These are phyloP conservation scores for Phodopus roborovskii DNA, from an alignment of 2,113 vertebrate species.

Conservation along the genomic window DNA sequence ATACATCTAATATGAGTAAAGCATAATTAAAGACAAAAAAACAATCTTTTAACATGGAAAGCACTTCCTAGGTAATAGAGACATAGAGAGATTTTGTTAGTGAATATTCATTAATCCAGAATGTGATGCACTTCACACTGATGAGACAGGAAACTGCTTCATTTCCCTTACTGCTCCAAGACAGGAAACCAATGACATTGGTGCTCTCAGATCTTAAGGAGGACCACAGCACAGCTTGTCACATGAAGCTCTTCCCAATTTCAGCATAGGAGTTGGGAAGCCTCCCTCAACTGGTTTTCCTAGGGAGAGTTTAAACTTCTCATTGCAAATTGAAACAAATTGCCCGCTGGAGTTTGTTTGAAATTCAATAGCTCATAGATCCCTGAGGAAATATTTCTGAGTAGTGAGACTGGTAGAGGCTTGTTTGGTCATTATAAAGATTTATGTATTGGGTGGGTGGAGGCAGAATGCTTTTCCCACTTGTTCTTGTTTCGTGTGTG, in stretches of 20 bases:
- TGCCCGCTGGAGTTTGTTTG: neutral
- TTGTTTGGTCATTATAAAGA: neutral
- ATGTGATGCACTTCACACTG: neutral
- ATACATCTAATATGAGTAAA: neutral
- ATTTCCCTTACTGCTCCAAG: neutral
- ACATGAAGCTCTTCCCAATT: neutral
- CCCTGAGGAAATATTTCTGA: neutral
- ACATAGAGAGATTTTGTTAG: neutral
- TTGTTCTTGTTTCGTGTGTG: neutral
- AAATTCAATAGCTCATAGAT: neutral
- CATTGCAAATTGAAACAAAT: neutral
- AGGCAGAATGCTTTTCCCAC: neutral
- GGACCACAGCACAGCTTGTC: neutral
- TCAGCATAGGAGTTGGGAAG: neutral
- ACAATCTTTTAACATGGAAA: no score
- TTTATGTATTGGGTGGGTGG: neutral
- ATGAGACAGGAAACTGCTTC: neutral
- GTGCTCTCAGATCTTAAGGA: neutral
- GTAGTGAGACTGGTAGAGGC: neutral
- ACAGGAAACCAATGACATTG: neutral
- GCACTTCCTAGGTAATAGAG: neutral
- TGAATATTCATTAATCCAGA: neutral
- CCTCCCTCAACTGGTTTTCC: neutral
- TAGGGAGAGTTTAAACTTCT: neutral
- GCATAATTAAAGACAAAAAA: neutral